Base-by-base conservation (phyloP, 2,888 invertebrate genomes). In the Rugalucina vietnamica region DNA sequence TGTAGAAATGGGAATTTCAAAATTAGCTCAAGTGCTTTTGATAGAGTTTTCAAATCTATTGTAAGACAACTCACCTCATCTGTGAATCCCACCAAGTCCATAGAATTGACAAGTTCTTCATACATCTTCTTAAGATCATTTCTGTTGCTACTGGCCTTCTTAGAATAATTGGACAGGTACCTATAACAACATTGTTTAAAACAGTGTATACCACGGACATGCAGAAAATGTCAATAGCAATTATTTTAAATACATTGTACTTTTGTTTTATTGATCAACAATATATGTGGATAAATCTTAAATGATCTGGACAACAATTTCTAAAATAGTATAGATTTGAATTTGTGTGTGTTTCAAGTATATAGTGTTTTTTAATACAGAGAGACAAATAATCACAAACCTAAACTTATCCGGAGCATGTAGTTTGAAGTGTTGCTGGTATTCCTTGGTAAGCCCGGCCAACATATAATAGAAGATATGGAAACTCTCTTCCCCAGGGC, bases 401-500 rank as follows among this genome's bases (percentile, higher is more conserved):
- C 93, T 92, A 89, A 91, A 93, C 32, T 87, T 84, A 36, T 89
- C 85, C 8, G 90, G 85, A 2, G 88, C 84, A 24, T 89, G 79
- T 10, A 94, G 90, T 50, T 82, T 81, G 70, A 90, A 91, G 32
- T 82, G 81, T 76, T 91, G 84, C 65, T 86, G 87, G 60, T 92
- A 81, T 5, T 92, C 93, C 29, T 85, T 85, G 8, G 92, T 84
- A 2, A 92, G 84, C 10, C 93, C 93, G 49, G 93, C 93, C 79
- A 94, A 92, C 89, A 94, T 90, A 88, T 94, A 94, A 87, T 94
- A 93, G 81, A 95, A 95, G 73, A 94, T 93, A 81, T 95, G 95
- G 82, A 95, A 95, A 82, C 94, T 94, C 77, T 93, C 91, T 78
- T 95, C 95, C 3, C 93, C 94, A 14, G 81, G 71, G 57, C 90